Evolutionary conservation across 2,888 invertebrate species (phyloP), one percentile per base, ranked within the genome.

Genomic region (Sphaerophoria taeniata): DNA sequence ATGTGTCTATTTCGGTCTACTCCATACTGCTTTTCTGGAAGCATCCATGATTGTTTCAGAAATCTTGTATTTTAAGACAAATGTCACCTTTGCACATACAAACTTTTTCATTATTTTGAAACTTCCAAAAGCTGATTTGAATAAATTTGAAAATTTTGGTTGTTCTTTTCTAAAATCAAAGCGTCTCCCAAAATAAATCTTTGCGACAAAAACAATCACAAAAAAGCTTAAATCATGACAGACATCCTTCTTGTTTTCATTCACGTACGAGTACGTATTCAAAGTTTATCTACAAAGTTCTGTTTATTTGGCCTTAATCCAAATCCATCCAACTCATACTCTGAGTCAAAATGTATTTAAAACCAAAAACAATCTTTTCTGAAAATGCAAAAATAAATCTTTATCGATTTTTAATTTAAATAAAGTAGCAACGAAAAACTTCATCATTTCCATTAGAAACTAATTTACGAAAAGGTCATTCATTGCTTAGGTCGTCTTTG

Each of bases 391-490:
- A 67, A 67, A 24, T 31, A 67, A 67, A 53, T 31, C 39, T n/a
- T 53, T 34, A 67, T 67, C 4, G 67, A 67, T 53, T 67, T 67
- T 39, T 65, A 65, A 65, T 67, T 53, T 12, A n/a, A 39, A 67
- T n/a, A n/a, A 65, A 65, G 2, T 6, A 39, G 36, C 36, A 6
- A 36, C 4, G 39, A 53, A 6, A 12, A 51, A 39, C 36, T 36
- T 65, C 36, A 51, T 12, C 49, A n/a, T 24, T 65, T 36, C 51
- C 49, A 49, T 51, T 24, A 58, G 5, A 58, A 2, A 2, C 24
- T 16, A 4, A 7, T 36, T 65, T 49, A 14, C 51, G 12, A 65
- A 65, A 65, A 65, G 65, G 67, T 53, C 67, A 67, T 67, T 53
- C 34, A 33, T 51, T 67, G 39, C 34, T 49, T 24, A 2, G 0